Conservation (phyloP, 2,797 vertebrate species). For the Spea hammondii region DNA sequence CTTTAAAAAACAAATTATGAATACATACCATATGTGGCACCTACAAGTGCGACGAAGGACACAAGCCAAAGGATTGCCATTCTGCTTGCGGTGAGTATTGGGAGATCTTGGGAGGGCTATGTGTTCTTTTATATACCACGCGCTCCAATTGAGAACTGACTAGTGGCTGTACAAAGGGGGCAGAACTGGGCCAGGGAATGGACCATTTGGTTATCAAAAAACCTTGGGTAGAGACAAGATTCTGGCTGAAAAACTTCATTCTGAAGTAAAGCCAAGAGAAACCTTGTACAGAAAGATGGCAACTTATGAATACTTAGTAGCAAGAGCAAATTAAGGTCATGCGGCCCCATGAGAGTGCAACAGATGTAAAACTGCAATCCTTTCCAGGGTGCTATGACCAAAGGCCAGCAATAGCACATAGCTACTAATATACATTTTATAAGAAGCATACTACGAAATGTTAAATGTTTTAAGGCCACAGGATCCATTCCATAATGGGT, state of each 20-base stretch:
- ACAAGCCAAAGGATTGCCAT: constrained; percentile 67
- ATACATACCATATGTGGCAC: constrained; percentile 72
- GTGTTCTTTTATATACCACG: constrained; percentile 6
- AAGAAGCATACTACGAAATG: no score
- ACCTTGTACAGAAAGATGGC: not conserved
- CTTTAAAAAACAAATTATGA: not conserved
- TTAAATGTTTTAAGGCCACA: no score
- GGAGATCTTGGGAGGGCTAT: not conserved
- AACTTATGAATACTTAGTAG: not conserved
- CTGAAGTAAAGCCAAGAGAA: not conserved
- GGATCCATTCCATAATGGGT: no score
- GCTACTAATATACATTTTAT: no score
- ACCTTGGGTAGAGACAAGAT: constrained; percentile 13
- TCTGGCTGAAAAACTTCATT: not conserved
- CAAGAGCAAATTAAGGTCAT: not conserved
- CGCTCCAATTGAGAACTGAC: not conserved
- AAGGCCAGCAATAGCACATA: no score
- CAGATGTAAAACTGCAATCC: not conserved
- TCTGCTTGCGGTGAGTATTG: not conserved
- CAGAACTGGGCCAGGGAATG: constrained; percentile 1
- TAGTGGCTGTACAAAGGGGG: not conserved
- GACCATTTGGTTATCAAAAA: constrained; percentile 33
- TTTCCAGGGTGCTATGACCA: no score
- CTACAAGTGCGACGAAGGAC: constrained; percentile 72
- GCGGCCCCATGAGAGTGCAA: not conserved